Conservation (phyloP, 1,140 invertebrate genomes). For the Radopholus similis region DNA sequence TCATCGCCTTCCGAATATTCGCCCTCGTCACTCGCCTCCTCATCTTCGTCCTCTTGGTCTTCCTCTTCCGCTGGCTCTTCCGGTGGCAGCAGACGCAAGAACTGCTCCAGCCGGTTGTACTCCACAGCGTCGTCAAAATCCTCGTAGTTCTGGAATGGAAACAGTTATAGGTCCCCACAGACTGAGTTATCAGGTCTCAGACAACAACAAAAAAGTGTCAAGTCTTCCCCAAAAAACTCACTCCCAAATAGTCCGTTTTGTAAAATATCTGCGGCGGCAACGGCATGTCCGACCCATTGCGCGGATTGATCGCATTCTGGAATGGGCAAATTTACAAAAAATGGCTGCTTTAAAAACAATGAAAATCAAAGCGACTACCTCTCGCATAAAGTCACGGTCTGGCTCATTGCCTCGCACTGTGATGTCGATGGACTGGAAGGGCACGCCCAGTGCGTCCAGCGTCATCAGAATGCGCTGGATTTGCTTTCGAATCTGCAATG, state of each 20-base stretch:
- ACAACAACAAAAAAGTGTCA: too few relatives aligned
- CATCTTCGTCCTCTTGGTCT: not conserved
- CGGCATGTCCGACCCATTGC: constrained; percentile 11
- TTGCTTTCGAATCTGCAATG: constrained; percentile 33
- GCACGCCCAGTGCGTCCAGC: constrained; percentile 32
- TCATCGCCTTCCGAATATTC: constrained; percentile 9
- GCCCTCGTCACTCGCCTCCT: constrained; percentile 16
- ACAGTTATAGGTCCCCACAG: not conserved
- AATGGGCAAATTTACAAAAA: too few relatives aligned
- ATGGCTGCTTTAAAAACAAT: too few relatives aligned
- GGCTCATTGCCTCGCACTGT: constrained; percentile 35
- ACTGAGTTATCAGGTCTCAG: too few relatives aligned
- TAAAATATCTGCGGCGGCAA: constrained; percentile 36
- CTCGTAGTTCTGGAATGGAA: constrained; percentile 22
- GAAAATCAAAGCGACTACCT: too few relatives aligned
- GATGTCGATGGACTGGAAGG: constrained; percentile 33
- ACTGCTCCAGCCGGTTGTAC: constrained; percentile 28
- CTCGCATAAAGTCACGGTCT: constrained; percentile 37
- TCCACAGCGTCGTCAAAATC: constrained; percentile 37
- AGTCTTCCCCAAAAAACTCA: not conserved
- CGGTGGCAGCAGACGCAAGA: constrained; percentile 21
- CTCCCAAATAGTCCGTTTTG: constrained; percentile 34
- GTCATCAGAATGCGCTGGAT: constrained; percentile 35
- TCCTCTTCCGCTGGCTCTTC: constrained; percentile 8
- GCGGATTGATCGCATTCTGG: constrained; percentile 19